phyloP scores from a whole-genome alignment of 2,113 vertebrate species.

The Salminus brasiliensis region DNA sequence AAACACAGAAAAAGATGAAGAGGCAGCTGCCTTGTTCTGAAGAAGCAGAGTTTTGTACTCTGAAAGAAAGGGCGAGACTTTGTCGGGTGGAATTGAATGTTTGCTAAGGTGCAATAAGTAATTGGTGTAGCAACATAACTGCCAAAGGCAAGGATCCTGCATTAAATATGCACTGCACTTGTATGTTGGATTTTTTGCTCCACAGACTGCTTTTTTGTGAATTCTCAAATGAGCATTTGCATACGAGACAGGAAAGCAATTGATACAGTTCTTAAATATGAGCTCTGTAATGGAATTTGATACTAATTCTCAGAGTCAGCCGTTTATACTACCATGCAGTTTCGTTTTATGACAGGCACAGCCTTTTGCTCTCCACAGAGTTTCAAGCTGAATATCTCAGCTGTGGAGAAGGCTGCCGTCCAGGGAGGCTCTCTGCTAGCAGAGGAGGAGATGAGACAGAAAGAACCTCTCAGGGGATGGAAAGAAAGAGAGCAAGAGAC shows the following conservation, averaged over 20 bases:
- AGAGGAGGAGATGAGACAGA: slow-evolving; percentile 11
- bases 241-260: no score
- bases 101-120: neutral
- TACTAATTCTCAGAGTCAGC: slow-evolving; percentile 12
- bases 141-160: neutral
- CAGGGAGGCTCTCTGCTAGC: neutral
- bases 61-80: neutral
- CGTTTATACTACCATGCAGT: slow-evolving; percentile 3
- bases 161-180: neutral
- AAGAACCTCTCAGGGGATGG: slow-evolving; percentile 10
- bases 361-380: neutral
- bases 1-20: neutral
- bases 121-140: neutral
- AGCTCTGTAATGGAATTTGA: neutral
- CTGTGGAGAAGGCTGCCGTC: neutral
- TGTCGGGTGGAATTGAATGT: neutral
- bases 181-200: neutral
- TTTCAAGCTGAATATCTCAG: neutral
- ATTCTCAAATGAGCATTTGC: neutral
- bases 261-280: neutral
- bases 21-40: neutral
- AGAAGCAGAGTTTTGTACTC: neutral
- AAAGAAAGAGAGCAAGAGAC: slow-evolving; percentile 21
- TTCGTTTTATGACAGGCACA: neutral
- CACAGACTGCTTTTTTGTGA: neutral